Percentiles rank a stretch among this genome's conserved stretches.
phyloP scores from a whole-genome alignment of 1,140 invertebrate species.

The Tigriopus japonicus region DNA sequence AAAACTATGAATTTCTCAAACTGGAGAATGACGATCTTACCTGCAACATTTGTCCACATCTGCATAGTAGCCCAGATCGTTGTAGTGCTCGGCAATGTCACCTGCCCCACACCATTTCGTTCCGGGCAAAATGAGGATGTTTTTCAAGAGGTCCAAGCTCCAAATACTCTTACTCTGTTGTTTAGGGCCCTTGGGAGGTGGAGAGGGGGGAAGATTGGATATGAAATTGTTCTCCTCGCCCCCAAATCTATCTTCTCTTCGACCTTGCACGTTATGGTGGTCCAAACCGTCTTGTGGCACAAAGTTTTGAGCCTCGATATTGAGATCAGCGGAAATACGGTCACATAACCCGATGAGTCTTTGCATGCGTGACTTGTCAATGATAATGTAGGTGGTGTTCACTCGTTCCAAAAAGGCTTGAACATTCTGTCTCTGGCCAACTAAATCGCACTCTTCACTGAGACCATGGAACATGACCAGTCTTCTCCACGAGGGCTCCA shows the following conservation, averaged over 20 bases:
- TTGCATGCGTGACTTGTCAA: not conserved
- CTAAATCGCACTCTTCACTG: not conserved
- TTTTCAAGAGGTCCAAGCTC: slow-evolving; percentile 23
- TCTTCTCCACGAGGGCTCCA: not conserved
- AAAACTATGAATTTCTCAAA: too few species aligned
- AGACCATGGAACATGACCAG: not conserved
- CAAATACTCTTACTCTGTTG: slow-evolving; percentile 14
- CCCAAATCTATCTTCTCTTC: not conserved
- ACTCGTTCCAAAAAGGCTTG: not conserved
- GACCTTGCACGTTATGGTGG: not conserved
- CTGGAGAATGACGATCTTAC: not conserved
- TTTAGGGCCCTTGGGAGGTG: too few species aligned
- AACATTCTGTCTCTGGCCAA: not conserved
- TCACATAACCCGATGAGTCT: not conserved
- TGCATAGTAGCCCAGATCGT: slow-evolving; percentile 41
- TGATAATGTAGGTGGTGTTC: not conserved
- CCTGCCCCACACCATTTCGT: slow-evolving; percentile 34
- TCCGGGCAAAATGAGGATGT: slow-evolving; percentile 25
- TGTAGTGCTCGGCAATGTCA: slow-evolving; percentile 22
- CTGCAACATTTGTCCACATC: slow-evolving; percentile 47
- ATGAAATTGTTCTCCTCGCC: not conserved
- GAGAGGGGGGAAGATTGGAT: too few species aligned
- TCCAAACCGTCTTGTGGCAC: not conserved
- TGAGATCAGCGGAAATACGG: not conserved
- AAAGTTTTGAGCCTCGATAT: not conserved